phyloP scores from a whole-genome alignment of 1,140 invertebrate genomes.

The Drosophila malerkotliana region DNA sequence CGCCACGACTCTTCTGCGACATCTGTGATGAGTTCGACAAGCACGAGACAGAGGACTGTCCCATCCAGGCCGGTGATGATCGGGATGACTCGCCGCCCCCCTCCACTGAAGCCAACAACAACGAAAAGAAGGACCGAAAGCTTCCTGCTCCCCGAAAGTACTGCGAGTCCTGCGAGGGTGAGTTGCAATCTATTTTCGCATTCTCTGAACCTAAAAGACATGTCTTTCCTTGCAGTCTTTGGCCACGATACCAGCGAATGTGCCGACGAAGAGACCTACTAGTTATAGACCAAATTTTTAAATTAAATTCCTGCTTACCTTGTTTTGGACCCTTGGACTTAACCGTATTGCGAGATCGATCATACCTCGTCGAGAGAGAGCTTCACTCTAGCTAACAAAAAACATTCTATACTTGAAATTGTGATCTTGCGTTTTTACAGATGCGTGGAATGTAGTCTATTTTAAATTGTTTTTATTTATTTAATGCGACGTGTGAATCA shows the following conservation, averaged over 20 bases:
- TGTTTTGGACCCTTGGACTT: slow-evolving; percentile 18
- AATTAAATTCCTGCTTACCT: slow-evolving; percentile 16
- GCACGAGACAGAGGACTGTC: slow-evolving; percentile 99
- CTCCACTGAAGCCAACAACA: slow-evolving; percentile 69
- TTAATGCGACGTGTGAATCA: slow-evolving; percentile 61
- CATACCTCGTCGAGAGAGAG: slow-evolving; percentile 41
- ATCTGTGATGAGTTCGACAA: slow-evolving; percentile 98
- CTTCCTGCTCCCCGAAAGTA: slow-evolving; percentile 89
- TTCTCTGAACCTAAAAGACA: not conserved
- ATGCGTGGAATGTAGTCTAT: slow-evolving; percentile 39
- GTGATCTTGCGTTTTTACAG: slow-evolving; percentile 40
- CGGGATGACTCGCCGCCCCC: slow-evolving; percentile 84
- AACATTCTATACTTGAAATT: slow-evolving; percentile 51
- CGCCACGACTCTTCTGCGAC: slow-evolving; percentile 96
- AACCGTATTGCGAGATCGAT: slow-evolving; percentile 14
- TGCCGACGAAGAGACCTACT: slow-evolving; percentile 93
- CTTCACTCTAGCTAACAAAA: slow-evolving; percentile 17
- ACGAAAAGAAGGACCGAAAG: slow-evolving; percentile 84
- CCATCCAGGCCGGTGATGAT: slow-evolving; percentile 89
- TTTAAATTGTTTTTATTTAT: slow-evolving; percentile 71
- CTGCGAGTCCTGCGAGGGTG: slow-evolving; percentile 96
- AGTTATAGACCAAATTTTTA: slow-evolving; percentile 64
- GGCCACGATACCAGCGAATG: slow-evolving; percentile 92
- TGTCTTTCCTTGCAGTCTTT: slow-evolving; percentile 87
- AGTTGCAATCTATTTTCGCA: not conserved